Evolutionary conservation across 2,888 invertebrate species (phyloP), one percentile per base, ranked within the genome.

Genomic region (Lasioglossum calceatum): DNA sequence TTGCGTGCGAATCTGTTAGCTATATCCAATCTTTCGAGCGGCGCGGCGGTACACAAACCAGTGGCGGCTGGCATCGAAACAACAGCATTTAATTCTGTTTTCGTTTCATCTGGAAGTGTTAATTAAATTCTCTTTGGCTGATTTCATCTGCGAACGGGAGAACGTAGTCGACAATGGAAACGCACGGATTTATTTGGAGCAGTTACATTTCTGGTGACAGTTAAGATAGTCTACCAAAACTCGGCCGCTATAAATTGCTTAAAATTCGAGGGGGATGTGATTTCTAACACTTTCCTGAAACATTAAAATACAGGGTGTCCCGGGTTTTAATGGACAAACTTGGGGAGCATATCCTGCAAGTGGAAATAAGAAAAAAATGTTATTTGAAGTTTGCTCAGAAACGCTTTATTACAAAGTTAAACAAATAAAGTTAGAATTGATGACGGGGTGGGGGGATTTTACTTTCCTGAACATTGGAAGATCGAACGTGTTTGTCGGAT

Each of bases 1-100:
- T 71, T 71, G 42, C 39, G 10, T n/a, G 42, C 5, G 70, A n/a
- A 71, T 39, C 39, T n/a, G 42, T 39, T 23, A 10, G 39, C 39
- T 12, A 10, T 14, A 12, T 42, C 42, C 42, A 71, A 71, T 42
- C 42, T 71, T 71, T 71, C 39, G 39, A 42, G 42, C 39, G 70
- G 12, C 39, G 12, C 39, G 70, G 12, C 39, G 5, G 14, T 23
- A 12, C 27, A 39, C 77, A 47, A 54, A 78, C 10, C 70, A 39
- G 27, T 58, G 54, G 64, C 44, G 14, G 32, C 27, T 10, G 23
- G 44, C 36, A 47, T 39, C 36, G 61, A 54, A 72, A 64, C 61
- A 81, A 78, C 77, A 58, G 44, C 47, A 47, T 78, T 78, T 61
- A 64, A 72, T 73, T 72, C 64, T 42, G n/a, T 50, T 79, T 73